Evolutionary conservation across 2,888 invertebrate species (phyloP), one percentile per base, ranked within the genome.

Genomic region (Hedychridium roseum): DNA sequence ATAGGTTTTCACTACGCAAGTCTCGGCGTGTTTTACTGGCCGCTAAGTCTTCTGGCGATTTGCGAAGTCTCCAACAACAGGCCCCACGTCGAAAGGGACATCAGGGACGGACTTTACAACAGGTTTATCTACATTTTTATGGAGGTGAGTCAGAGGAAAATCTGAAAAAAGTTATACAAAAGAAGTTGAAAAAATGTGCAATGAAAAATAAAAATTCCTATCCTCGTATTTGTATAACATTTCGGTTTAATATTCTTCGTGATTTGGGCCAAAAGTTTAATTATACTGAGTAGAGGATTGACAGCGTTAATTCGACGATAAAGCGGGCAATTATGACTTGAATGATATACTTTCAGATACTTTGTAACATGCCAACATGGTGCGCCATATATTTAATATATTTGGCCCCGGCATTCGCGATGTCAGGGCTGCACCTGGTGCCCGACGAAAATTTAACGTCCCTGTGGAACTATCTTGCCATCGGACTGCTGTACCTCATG

Each of bases 1-100:
- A 77, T 92, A 48, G 94, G 94, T n/a, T 93, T 90, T 75, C 92
- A 94, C 76, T 93, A 93, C 76, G 84, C 88, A 16, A 87, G 91
- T 53, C 86, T 92, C 84, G 88, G 89, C 35, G 73, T 96, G 28
- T 84, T 87, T 2, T 84, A 86, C 34, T 91, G 93, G 90, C 94
- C 95, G 0, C 76, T 93, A 3, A 70, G 71, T 31, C 45, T 78
- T 1, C 50, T 76, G 2, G 75, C 73, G 2, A 73, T 78, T 20
- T 67, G 79, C 16, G 81, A 82, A 45, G 80, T 82, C 7, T 77
- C 79, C 34, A 72, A 74, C 27, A 79, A 79, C 39, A 78, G 82
- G 49, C 71, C 77, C 2, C 78, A 89, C 57, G 88, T 93, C 0
- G 90, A 91, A 70, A 83, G 92, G 40, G 95, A 95, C 69, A 86